phyloP scores from a whole-genome alignment of 1,140 invertebrate species.

The Pseudomyrmex dendroicus region DNA sequence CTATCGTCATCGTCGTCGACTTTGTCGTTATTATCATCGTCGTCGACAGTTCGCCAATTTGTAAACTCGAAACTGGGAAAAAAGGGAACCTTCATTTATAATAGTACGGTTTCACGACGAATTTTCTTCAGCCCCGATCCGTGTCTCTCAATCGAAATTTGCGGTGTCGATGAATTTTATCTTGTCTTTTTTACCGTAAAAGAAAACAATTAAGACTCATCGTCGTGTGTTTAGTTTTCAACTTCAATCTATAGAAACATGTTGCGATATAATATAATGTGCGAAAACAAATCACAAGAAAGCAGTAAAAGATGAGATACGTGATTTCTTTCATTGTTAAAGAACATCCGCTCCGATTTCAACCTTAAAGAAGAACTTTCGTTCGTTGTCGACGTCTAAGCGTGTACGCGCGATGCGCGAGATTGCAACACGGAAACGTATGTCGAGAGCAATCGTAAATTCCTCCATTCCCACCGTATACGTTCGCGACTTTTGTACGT shows the following conservation, averaged over 20 bases:
- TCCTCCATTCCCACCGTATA: constrained; percentile 72
- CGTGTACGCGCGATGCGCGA: constrained; percentile 23
- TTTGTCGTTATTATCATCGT: background rate
- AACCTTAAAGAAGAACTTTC: background rate
- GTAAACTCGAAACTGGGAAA: constrained; percentile 77
- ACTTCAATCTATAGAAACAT: background rate
- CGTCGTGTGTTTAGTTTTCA: background rate
- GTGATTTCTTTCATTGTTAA: constrained; percentile 4
- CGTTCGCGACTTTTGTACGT: constrained; percentile 73
- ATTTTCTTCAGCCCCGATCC: background rate
- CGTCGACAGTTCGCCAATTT: constrained; percentile 78
- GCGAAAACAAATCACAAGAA: background rate
- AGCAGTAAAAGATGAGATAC: background rate
- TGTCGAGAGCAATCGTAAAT: constrained; percentile 65
- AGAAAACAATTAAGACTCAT: constrained; percentile 37
- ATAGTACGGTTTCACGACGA: constrained; percentile 68
- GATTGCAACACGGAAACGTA: constrained; percentile 47
- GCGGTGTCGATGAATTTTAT: constrained; percentile 12
- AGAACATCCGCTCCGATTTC: constrained; percentile 28
- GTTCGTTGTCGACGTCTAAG: constrained; percentile 8
- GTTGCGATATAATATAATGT: constrained; percentile 5
- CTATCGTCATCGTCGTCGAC: constrained; percentile 50
- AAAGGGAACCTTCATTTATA: constrained; percentile 72
- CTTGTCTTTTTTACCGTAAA: background rate
- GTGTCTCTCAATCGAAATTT: constrained; percentile 39